Evolutionary conservation across 1,140 invertebrate genomes (phyloP).

Genomic region (Nephotettix cincticeps): DNA sequence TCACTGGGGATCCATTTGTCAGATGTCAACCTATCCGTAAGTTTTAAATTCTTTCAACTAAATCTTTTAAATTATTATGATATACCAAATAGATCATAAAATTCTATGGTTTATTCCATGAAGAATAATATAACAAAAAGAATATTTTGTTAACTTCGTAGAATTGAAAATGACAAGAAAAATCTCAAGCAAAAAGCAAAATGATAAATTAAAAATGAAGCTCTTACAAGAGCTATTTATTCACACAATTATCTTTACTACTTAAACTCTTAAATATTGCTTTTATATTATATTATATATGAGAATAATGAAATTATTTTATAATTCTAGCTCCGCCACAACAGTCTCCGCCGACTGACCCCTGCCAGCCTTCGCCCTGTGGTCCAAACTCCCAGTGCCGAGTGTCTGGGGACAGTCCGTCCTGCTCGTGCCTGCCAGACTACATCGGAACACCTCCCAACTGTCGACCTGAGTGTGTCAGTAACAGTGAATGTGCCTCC

Average conservation of each 20-base stretch:
- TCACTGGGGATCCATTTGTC: slow-evolving; percentile 68
- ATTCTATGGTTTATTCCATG: too few relatives aligned
- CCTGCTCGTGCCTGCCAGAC: slow-evolving; percentile 57
- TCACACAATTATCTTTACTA: slow-evolving; percentile 43
- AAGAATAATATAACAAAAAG: too few relatives aligned
- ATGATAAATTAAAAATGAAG: not conserved
- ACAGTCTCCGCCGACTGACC: slow-evolving; percentile 45
- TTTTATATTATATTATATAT: too few relatives aligned
- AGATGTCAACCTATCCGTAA: slow-evolving; percentile 56
- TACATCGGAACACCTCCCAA: slow-evolving; percentile 52
- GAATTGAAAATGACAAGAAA: too few relatives aligned
- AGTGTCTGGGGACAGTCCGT: slow-evolving; percentile 53
- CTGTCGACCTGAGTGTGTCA: slow-evolving; percentile 56
- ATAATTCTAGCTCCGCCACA: slow-evolving; percentile 13
- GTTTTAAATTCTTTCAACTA: too few relatives aligned
- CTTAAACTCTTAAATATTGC: slow-evolving; percentile 34
- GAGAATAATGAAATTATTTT: not conserved
- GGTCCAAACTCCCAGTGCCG: slow-evolving; percentile 67
- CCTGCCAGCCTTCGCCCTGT: slow-evolving; percentile 70
- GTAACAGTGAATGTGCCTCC: slow-evolving; percentile 56
- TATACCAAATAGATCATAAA: too few relatives aligned
- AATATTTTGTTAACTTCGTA: too few relatives aligned
- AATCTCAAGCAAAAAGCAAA: too few relatives aligned
- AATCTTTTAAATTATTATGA: too few relatives aligned
- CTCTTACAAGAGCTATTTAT: slow-evolving; percentile 41